These are phyloP conservation scores for Zaprionus lachaisei DNA, from an alignment of 1,140 invertebrate species.

Conservation along the genomic window DNA sequence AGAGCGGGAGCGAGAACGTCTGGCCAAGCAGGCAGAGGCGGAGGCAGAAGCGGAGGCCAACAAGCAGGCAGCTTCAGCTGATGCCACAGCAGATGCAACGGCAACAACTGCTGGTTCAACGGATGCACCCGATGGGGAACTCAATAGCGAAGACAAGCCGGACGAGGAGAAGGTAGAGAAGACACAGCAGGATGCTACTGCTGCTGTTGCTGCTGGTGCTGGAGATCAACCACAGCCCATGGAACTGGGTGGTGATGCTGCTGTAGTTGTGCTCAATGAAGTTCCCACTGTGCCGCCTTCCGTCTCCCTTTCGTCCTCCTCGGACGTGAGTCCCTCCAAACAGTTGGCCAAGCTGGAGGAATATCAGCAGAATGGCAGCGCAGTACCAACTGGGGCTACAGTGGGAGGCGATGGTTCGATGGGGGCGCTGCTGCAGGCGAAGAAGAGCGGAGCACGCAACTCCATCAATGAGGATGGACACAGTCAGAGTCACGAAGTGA, in stretches of 20 bases:
- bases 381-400: not conserved
- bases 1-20: constrained; percentile 54
- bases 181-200: constrained; percentile 5
- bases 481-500: constrained; percentile 65
- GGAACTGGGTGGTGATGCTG: constrained; percentile 47
- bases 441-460: constrained; percentile 70
- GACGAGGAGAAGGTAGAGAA: constrained; percentile 28
- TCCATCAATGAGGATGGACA: constrained; percentile 73
- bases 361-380: constrained; percentile 73
- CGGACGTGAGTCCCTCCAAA: constrained; percentile 60
- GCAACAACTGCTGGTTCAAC: not conserved
- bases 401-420: constrained; percentile 38
- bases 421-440: constrained; percentile 66
- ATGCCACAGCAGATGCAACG: constrained; percentile 3
- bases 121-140: constrained; percentile 5
- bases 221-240: constrained; percentile 41
- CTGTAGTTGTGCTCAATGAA: constrained; percentile 25
- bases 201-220: no score
- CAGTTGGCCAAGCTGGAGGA: constrained; percentile 41
- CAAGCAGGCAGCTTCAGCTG: constrained; percentile 29
- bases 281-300: not conserved
- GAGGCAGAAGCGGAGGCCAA: constrained; percentile 49
- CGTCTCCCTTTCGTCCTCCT: not conserved
- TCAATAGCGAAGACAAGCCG: constrained; percentile 19
- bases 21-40: constrained; percentile 64